A percentile compares a stretch with the other conserved stretches of the same genome.
These are phyloP conservation scores for Callospermophilus lateralis DNA, from an alignment of 2,113 vertebrate species.

Conservation along the genomic window DNA sequence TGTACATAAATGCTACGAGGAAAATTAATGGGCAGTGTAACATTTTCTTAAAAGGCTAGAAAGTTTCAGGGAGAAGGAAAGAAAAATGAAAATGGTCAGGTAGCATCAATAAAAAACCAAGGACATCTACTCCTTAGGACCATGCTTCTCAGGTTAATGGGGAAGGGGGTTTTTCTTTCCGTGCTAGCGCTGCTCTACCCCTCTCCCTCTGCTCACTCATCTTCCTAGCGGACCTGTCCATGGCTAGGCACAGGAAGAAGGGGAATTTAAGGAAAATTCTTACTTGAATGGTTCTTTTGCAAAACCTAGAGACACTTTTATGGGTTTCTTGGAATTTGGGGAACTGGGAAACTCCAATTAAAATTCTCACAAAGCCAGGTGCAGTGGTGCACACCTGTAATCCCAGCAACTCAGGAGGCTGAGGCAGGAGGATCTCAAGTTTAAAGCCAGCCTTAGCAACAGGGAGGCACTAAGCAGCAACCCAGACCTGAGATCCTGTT, in stretches of 20 bases:
- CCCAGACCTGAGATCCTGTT: too few species aligned
- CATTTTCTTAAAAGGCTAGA: background rate
- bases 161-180: background rate
- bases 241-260: background rate
- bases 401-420: too few species aligned
- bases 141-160: too few species aligned
- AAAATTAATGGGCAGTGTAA: background rate
- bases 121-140: background rate
- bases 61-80: background rate
- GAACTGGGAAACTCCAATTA: background rate
- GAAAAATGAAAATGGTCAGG: background rate
- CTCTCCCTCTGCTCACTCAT: background rate
- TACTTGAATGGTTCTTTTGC: background rate
- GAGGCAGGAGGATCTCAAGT: too few species aligned
- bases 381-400: too few species aligned
- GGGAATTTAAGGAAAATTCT: background rate
- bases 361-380: background rate
- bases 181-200: background rate
- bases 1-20: too few species aligned
- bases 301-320: background rate
- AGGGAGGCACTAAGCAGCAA: too few species aligned
- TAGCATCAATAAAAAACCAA: background rate
- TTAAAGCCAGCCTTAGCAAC: too few species aligned
- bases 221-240: background rate
- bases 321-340: background rate